Percentiles rank a stretch among this genome's conserved stretches.
These are phyloP conservation scores for Poeciliopsis turneri DNA, from an alignment of 2,797 vertebrate genomes.

Conservation along the genomic window DNA sequence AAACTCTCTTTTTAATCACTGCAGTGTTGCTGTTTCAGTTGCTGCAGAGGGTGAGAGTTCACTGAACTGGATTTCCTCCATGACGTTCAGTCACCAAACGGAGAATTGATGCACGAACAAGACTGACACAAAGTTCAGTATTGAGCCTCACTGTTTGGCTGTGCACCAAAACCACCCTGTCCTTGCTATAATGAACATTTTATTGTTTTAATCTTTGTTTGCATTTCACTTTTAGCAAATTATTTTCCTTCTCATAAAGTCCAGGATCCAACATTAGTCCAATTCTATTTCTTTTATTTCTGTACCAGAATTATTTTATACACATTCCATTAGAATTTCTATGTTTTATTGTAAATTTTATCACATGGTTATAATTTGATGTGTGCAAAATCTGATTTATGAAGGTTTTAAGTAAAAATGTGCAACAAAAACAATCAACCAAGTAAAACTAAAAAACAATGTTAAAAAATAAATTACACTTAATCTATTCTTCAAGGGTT, in stretches of 20 bases:
- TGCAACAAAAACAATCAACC: background rate
- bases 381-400: background rate
- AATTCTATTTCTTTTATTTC: background rate
- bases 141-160: slow-evolving; percentile 4
- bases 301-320: background rate
- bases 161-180: background rate
- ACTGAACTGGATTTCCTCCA: slow-evolving; percentile 26
- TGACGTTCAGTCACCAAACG: slow-evolving; percentile 13
- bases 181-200: background rate
- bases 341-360: background rate
- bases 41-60: slow-evolving; percentile 8
- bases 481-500: background rate
- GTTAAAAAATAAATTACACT: background rate
- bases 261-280: background rate
- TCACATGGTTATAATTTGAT: background rate
- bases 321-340: background rate
- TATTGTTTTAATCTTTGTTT: slow-evolving; percentile 15
- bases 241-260: background rate
- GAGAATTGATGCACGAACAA: slow-evolving; percentile 23
- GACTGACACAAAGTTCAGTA: slow-evolving; percentile 32
- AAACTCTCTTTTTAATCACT: slow-evolving; percentile 12
- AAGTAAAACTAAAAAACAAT: background rate
- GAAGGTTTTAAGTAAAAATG: background rate
- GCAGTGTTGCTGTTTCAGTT: slow-evolving; percentile 10
- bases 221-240: background rate